Conservation (phyloP, 2,888 invertebrate genomes). For the Lasioglossum morio region DNA sequence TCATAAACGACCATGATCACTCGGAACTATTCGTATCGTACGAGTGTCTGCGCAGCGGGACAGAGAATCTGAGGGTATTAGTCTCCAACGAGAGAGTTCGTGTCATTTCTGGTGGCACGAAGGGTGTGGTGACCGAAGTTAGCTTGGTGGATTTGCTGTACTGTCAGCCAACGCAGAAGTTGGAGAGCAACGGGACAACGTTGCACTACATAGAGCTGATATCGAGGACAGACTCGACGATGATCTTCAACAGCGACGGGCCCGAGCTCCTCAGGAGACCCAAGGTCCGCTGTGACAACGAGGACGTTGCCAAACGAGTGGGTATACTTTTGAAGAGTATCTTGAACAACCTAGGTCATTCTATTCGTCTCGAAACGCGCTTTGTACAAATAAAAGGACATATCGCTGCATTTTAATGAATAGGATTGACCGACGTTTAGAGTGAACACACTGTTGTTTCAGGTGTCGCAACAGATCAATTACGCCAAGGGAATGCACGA, state of each 20-base stretch:
- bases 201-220: constrained; percentile 90
- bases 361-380: neutral
- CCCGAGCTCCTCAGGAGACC: constrained; percentile 88
- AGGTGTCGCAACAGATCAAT: constrained; percentile 93
- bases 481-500: constrained; percentile 94
- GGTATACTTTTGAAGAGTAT: constrained; percentile 42
- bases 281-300: constrained; percentile 91
- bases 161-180: constrained; percentile 86
- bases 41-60: constrained; percentile 90
- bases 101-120: constrained; percentile 84
- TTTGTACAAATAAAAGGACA: neutral
- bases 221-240: constrained; percentile 81
- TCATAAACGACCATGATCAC: constrained; percentile 90
- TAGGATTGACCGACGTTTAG: too few relatives aligned
- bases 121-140: constrained; percentile 83
- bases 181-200: constrained; percentile 85
- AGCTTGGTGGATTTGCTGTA: constrained; percentile 87
- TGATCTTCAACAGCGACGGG: constrained; percentile 84
- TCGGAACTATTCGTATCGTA: constrained; percentile 93
- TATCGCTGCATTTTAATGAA: neutral
- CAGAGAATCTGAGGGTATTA: constrained; percentile 93
- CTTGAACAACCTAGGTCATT: neutral
- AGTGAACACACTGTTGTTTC: constrained; percentile 6
- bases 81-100: constrained; percentile 91
- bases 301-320: constrained; percentile 89